Evolutionary conservation across 2,113 vertebrate species (phyloP).

Genomic region (Laticauda colubrina): DNA sequence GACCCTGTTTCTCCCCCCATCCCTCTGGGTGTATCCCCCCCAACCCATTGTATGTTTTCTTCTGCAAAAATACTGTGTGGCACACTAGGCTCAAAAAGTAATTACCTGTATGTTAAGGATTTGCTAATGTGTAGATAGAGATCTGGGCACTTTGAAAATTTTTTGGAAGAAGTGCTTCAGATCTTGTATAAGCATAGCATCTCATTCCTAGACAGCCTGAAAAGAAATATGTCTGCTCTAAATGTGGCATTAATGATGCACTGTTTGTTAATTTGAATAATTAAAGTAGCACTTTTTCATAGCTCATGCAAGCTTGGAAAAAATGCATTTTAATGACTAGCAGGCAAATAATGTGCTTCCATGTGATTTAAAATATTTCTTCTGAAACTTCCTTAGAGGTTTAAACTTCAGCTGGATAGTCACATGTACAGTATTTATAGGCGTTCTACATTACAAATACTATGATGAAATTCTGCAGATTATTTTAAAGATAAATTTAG

Average conservation of each 20-base stretch:
- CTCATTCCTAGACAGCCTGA: not conserved
- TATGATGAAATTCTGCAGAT: not conserved
- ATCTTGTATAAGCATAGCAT: not conserved
- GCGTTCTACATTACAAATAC: not conserved
- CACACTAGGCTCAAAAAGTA: not conserved
- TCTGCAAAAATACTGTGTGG: not conserved
- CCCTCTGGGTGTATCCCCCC: too few species aligned
- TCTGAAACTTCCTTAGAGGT: not conserved
- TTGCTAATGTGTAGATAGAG: not conserved
- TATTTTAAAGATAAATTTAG: not conserved
- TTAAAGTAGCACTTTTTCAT: not conserved
- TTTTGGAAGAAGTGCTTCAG: not conserved
- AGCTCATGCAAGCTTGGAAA: not conserved
- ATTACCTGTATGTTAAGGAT: not conserved
- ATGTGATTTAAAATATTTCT: not conserved
- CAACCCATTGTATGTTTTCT: too few species aligned
- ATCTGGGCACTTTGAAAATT: not conserved
- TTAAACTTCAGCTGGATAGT: not conserved
- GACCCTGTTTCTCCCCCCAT: too few species aligned
- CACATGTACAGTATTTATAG: not conserved
- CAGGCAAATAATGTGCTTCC: not conserved
- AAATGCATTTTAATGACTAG: not conserved
- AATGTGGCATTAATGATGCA: not conserved
- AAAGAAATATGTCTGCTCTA: not conserved
- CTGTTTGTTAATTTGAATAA: not conserved